phyloP scores from a whole-genome alignment of 2,888 invertebrate genomes.

The Machimus atricapillus region DNA sequence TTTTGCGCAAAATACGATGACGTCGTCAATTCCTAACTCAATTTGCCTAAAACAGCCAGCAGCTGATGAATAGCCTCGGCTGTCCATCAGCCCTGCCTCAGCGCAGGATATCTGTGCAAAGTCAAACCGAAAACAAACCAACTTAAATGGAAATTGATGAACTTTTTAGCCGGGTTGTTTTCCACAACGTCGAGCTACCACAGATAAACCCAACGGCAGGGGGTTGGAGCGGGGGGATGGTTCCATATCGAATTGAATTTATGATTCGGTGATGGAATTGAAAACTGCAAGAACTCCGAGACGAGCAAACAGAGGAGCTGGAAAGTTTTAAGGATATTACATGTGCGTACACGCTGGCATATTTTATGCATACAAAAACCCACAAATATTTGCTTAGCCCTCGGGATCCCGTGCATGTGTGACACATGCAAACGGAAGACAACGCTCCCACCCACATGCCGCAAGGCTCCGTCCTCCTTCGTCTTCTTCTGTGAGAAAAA shows the following conservation, averaged over 20 bases:
- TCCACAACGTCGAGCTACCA: not conserved
- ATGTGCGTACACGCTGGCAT: conserved; percentile 27
- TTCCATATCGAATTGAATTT: conserved; percentile 21
- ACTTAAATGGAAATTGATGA: conserved; percentile 40
- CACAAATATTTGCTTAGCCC: conserved; percentile 34
- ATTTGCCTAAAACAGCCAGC: conserved; percentile 32
- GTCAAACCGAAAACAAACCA: conserved; percentile 30
- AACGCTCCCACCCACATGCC: not conserved
- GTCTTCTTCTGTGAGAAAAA: not conserved
- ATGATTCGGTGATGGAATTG: conserved; percentile 31
- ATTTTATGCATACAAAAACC: conserved; percentile 31
- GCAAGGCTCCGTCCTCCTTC: not conserved
- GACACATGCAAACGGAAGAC: not conserved
- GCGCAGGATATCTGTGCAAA: not conserved
- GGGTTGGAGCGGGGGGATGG: not conserved
- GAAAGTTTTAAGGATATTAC: conserved; percentile 37
- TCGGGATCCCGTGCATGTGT: not conserved
- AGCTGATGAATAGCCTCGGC: not conserved
- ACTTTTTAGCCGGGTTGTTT: conserved; percentile 13
- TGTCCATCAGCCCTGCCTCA: not conserved
- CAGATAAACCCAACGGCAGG: not conserved
- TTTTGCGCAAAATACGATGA: conserved; percentile 19
- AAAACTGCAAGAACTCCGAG: not conserved
- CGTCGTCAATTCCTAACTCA: conserved; percentile 32
- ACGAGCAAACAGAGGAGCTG: not conserved